Percentiles rank a stretch among this genome's conserved stretches.
Evolutionary conservation across 2,888 invertebrate species (phyloP).

Genomic region (Julus scandinavius): DNA sequence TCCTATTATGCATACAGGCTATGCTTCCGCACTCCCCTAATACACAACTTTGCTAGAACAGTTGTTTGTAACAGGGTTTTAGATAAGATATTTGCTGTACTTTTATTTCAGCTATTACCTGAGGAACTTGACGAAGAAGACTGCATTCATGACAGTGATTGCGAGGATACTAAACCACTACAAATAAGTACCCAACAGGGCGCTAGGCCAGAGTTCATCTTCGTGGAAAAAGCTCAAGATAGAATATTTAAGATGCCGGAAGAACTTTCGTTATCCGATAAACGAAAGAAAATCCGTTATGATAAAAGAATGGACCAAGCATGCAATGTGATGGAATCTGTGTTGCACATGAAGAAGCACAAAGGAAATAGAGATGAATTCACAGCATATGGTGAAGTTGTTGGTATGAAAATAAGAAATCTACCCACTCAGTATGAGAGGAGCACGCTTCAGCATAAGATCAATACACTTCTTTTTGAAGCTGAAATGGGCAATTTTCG

Average conservation of each 20-base stretch:
- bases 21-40: background rate
- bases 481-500: background rate
- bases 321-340: background rate
- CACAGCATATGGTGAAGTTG: background rate
- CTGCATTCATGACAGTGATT: background rate
- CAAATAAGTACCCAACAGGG: background rate
- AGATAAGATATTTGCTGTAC: no score
- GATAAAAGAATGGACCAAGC: background rate
- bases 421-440: background rate
- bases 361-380: background rate
- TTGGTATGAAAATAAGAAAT: background rate
- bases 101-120: background rate
- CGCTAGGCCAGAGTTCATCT: background rate
- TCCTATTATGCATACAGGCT: background rate
- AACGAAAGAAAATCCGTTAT: background rate
- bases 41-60: no score
- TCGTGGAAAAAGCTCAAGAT: background rate
- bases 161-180: background rate
- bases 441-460: background rate
- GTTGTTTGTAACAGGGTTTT: no score
- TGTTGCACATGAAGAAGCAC: background rate
- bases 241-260: background rate
- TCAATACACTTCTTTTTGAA: background rate
- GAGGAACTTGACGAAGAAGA: background rate
- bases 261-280: background rate